A percentile compares a stretch with the other conserved stretches of the same genome.
Evolutionary conservation across 1,140 invertebrate genomes (phyloP).

Genomic region (Bombus confusus): DNA sequence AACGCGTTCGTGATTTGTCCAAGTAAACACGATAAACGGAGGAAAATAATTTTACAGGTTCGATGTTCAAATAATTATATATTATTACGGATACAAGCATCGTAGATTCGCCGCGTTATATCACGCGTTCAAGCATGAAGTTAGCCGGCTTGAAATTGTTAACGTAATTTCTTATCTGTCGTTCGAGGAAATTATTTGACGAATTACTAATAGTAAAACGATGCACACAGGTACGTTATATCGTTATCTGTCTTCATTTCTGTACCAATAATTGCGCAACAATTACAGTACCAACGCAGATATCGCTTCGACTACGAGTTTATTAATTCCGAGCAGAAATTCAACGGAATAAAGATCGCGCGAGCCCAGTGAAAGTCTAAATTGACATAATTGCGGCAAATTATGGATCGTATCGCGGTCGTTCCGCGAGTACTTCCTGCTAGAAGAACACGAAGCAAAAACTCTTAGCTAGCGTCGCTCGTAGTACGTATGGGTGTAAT

Average conservation of each 20-base stretch:
- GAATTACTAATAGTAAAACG: too few species aligned
- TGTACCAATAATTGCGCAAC: too few species aligned
- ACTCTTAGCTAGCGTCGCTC: constrained; percentile 1
- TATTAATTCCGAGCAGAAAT: neutral
- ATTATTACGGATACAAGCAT: too few species aligned
- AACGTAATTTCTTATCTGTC: neutral
- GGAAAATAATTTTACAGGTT: neutral
- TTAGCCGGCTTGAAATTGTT: too few species aligned
- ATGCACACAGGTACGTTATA: too few species aligned
- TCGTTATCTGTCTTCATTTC: too few species aligned
- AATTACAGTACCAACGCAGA: too few species aligned
- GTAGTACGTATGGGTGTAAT: neutral
- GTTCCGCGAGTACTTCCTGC: neutral
- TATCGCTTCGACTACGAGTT: neutral
- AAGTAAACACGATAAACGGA: neutral
- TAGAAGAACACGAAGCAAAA: neutral
- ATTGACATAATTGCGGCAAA: constrained; percentile 14
- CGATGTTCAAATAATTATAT: neutral
- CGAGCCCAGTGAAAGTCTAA: constrained; percentile 11
- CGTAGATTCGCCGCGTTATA: too few species aligned
- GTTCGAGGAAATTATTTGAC: neutral
- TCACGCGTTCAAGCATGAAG: too few species aligned
- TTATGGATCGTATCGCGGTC: neutral
- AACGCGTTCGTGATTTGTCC: too few species aligned
- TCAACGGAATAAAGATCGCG: neutral